A percentile compares a stretch with the other conserved stretches of the same genome.
These are phyloP conservation scores for Brachypodius melanocephalos DNA, from an alignment of 2,113 vertebrate species.

Conservation along the genomic window DNA sequence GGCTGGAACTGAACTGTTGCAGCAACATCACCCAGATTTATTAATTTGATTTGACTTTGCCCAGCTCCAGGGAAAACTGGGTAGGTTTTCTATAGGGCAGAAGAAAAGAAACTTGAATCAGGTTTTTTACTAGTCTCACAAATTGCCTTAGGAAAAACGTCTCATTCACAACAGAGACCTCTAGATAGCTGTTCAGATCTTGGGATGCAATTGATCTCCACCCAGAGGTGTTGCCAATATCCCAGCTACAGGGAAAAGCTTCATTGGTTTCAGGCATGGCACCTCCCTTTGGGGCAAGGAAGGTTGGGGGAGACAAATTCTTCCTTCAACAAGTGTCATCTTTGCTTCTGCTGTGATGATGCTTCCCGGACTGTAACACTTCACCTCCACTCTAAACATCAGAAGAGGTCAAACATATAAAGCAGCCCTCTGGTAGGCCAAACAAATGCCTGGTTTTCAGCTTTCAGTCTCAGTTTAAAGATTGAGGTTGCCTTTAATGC, in stretches of 20 bases:
- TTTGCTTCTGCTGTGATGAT: not conserved
- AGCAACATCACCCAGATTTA: slow-evolving; percentile 73
- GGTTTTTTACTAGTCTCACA: not conserved
- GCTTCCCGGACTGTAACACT: not conserved
- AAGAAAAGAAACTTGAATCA: not conserved
- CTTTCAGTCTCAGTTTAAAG: not conserved
- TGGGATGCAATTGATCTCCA: not conserved
- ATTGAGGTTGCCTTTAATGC: not conserved
- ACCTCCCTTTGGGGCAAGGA: not conserved
- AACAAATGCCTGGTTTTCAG: not conserved
- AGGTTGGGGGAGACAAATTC: not conserved
- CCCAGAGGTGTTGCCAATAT: not conserved
- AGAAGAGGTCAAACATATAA: not conserved
- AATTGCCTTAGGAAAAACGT: not conserved
- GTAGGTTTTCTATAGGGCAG: slow-evolving; percentile 79
- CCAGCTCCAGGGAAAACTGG: slow-evolving; percentile 79
- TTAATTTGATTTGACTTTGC: slow-evolving; percentile 81
- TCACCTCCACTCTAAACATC: not conserved
- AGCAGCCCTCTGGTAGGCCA: not conserved
- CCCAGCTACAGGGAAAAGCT: not conserved
- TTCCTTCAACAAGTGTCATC: not conserved
- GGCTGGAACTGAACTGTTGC: not conserved
- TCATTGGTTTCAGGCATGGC: not conserved
- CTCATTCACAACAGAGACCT: not conserved
- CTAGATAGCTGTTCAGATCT: not conserved